A percentile compares a stretch with the other conserved stretches of the same genome.
phyloP scores from a whole-genome alignment of 64 coral and sea anemone genomes.

The Trachythela sp. region DNA sequence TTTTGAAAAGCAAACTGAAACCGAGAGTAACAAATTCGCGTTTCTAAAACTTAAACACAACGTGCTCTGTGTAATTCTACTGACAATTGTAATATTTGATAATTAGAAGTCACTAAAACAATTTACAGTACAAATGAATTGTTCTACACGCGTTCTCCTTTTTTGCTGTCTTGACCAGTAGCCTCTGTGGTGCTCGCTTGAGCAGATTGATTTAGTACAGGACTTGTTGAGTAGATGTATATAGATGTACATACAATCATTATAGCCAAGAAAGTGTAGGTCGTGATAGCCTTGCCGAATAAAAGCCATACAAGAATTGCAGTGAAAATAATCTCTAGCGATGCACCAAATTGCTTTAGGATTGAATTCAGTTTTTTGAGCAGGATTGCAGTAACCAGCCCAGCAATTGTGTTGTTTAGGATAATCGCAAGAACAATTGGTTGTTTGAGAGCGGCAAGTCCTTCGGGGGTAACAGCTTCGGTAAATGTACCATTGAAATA shows the following conservation, averaged over 20 bases:
- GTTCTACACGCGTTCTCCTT: neutral
- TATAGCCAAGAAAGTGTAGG: constrained; percentile 86
- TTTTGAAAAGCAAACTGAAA: no score
- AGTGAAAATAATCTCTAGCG: constrained; percentile 91
- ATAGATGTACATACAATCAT: constrained; percentile 82
- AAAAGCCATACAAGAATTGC: constrained; percentile 90
- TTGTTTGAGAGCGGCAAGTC: constrained; percentile 50
- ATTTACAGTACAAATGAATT: neutral
- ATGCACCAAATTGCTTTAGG: constrained; percentile 94
- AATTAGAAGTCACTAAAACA: neutral
- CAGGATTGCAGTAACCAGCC: constrained; percentile 84
- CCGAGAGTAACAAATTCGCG: no score
- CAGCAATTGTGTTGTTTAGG: constrained; percentile 80
- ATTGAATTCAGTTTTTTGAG: constrained; percentile 84
- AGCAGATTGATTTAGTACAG: constrained; percentile 21
- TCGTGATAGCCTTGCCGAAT: constrained; percentile 86
- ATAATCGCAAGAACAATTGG: constrained; percentile 78
- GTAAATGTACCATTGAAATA: constrained; percentile 55
- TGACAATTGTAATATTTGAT: neutral
- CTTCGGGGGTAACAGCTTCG: constrained; percentile 60
- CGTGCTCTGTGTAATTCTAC: neutral
- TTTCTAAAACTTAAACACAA: no score
- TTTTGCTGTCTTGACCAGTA: neutral
- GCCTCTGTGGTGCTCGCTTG: neutral
- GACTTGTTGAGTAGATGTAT: constrained; percentile 86